phyloP scores from a whole-genome alignment of 2,888 invertebrate genomes.

The Magallana nippona region DNA sequence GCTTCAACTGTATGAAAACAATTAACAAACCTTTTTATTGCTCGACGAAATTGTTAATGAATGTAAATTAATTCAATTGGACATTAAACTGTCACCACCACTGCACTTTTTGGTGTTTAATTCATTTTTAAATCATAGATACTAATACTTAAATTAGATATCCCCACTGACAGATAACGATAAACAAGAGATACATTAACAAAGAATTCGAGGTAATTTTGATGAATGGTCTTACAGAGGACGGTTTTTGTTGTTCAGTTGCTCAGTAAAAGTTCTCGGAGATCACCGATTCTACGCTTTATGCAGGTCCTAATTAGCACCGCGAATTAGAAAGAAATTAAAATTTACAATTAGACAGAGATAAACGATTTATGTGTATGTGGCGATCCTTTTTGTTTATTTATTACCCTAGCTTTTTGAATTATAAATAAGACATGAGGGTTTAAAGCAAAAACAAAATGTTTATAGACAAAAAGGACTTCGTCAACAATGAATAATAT shows the following conservation, averaged over 20 bases:
- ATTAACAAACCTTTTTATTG: conserved; percentile 20
- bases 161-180: conserved; percentile 25
- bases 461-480: background rate
- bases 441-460: background rate
- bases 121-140: conserved; percentile 33
- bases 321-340: conserved; percentile 2
- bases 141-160: conserved; percentile 29
- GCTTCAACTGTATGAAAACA: background rate
- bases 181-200: conserved; percentile 20
- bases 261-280: background rate
- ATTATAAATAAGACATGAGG: background rate
- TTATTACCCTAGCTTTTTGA: conserved; percentile 12
- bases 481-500: too few relatives aligned
- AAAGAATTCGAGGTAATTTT: conserved; percentile 19
- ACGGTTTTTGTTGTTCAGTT: background rate
- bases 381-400: conserved; percentile 11
- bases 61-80: conserved; percentile 30
- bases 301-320: conserved; percentile 6
- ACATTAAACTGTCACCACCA: conserved; percentile 19
- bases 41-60: conserved; percentile 14
- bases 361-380: conserved; percentile 18
- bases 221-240: background rate
- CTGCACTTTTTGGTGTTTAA: conserved; percentile 30
- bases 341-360: conserved; percentile 27
- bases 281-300: background rate